A percentile compares a stretch with the other conserved stretches of the same genome.
Conservation (phyloP, 2,888 invertebrate genomes). For the Drosophila multiciliata region DNA sequence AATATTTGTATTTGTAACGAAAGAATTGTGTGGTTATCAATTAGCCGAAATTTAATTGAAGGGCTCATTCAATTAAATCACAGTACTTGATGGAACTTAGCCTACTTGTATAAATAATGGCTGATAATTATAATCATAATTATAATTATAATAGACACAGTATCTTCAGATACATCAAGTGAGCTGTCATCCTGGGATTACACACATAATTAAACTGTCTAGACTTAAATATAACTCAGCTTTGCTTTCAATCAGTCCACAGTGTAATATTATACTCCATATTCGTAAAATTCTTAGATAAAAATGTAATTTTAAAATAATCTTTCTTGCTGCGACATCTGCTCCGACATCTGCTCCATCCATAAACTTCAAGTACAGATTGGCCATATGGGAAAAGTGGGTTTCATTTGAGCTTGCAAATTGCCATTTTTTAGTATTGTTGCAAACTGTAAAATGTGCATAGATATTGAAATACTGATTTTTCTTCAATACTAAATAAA, state of each 20-base stretch:
- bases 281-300: conserved; percentile 27
- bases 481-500: conserved; percentile 10
- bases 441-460: conserved; percentile 68
- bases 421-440: conserved; percentile 53
- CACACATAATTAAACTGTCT: conserved; percentile 9
- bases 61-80: conserved; percentile 79
- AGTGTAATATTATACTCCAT: conserved; percentile 39
- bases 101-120: background rate
- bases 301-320: conserved; percentile 11
- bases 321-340: conserved; percentile 1
- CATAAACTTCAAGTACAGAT: conserved; percentile 40
- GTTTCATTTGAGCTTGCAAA: conserved; percentile 31
- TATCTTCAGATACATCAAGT: background rate
- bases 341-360: conserved; percentile 19
- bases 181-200: background rate
- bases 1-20: background rate
- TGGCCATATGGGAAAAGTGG: conserved; percentile 31
- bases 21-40: conserved; percentile 54
- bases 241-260: conserved; percentile 73
- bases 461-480: conserved; percentile 44
- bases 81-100: conserved; percentile 54
- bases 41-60: conserved; percentile 72
- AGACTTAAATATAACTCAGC: conserved; percentile 62
- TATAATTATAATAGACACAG: background rate
- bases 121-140: background rate